Base-by-base conservation (phyloP, 2,797 vertebrate species). In the Austrolebias charrua region DNA sequence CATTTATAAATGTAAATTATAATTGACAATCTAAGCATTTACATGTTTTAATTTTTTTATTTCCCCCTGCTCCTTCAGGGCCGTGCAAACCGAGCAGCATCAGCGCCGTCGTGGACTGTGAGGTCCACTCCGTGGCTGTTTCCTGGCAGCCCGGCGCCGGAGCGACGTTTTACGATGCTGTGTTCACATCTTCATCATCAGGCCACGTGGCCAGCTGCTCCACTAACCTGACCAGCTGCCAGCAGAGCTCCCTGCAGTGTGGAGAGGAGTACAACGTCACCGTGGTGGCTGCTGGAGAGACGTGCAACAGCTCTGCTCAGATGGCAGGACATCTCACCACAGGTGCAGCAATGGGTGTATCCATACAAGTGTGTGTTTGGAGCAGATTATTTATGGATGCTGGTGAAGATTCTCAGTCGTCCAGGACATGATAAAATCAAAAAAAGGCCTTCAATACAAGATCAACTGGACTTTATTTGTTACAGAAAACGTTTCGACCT, bases 91-190 rank as follows among this genome's bases (percentile, higher is more conserved):
- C 79, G 0, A 73, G 58, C 45, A 49, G 48, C 48, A 85, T 92
- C 2, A 11, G 57, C 35, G 82, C 87, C 18, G 18, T 66, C 2
- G 28, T 87, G 43, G 75, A 90, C 74, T 93, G 91, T 11, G 69
- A 79, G 31, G 68, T 35, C 3, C 44, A 51, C 16, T 66, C 73
- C 20, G 72, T 77, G 1, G 69, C 54, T 1, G 16, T 90, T 5
- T 88, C 80, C 48, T 93, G 92, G 92, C 79, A 80, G 43, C 74
- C 75, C 10, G 64, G 77, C 1, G 2, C 29, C 28, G 91, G 87
- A 51, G 84, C 87, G 9, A 1, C 6, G 12, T 79, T 52, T 33
- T 93, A 91, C 16, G 7, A 73, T 2, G 24, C 81, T 38, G 69
- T 66, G 29, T 71, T 88, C 1, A 67, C 15, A 4, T 45, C 75